These are phyloP conservation scores for Pasiphila rectangulata DNA, from an alignment of 2,888 invertebrate species.

Conservation along the genomic window DNA sequence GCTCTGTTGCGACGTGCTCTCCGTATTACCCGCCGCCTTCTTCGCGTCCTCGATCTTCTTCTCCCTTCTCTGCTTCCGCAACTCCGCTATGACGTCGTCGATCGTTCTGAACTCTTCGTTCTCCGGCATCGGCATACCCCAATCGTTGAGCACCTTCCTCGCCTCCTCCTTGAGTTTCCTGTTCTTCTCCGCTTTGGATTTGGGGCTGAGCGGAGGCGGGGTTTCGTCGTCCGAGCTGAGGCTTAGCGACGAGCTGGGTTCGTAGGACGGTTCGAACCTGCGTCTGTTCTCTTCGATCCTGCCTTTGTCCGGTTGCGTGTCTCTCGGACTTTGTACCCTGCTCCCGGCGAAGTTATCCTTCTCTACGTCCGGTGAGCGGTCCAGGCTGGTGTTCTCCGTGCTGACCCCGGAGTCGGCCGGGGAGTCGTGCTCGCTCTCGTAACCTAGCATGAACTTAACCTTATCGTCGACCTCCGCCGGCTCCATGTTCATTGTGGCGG, in stretches of 20 bases:
- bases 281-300: constrained; percentile 41
- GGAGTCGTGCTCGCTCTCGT: constrained; percentile 74
- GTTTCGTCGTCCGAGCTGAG: constrained; percentile 53
- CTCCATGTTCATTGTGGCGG: constrained; percentile 57
- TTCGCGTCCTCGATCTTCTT: constrained; percentile 41
- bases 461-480: constrained; percentile 53
- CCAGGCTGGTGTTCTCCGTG: constrained; percentile 86
- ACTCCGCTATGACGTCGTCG: constrained; percentile 62
- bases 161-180: constrained; percentile 34
- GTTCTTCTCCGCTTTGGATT: constrained; percentile 7
- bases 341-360: constrained; percentile 67
- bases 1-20: constrained; percentile 47
- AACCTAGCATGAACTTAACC: constrained; percentile 73
- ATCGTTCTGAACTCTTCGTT: constrained; percentile 57
- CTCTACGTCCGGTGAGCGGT: constrained; percentile 83
- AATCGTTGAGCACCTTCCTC: constrained; percentile 46
- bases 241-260: constrained; percentile 65
- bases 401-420: constrained; percentile 85
- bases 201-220: constrained; percentile 5
- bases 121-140: constrained; percentile 44
- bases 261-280: too few species aligned
- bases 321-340: constrained; percentile 50
- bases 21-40: constrained; percentile 25
- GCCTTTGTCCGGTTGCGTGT: constrained; percentile 5
- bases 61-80: constrained; percentile 58